These are phyloP conservation scores for Notechis scutatus DNA, from an alignment of 2,113 vertebrate genomes.

Conservation along the genomic window DNA sequence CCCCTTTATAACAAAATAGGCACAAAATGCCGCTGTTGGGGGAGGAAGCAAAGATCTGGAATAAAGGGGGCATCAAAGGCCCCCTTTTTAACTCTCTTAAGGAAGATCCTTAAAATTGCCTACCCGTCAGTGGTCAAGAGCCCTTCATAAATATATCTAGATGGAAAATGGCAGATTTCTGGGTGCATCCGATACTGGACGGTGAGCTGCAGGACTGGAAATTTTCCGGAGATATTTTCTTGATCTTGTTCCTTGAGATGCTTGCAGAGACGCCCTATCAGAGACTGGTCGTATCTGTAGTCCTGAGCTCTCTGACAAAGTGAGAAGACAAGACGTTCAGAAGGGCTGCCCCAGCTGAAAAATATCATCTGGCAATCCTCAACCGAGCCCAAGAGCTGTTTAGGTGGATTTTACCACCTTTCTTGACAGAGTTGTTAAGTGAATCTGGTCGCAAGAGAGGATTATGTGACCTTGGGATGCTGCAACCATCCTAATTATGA, in stretches of 20 bases:
- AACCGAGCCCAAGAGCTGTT: no score
- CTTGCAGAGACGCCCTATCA: constrained; percentile 77
- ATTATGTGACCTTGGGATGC: no score
- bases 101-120: not conserved
- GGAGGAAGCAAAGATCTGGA: not conserved
- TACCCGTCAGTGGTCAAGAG: constrained; percentile 74
- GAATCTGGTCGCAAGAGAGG: no score
- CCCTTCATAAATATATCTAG: constrained; percentile 75
- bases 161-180: constrained; percentile 83
- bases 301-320: constrained; percentile 76
- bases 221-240: constrained; percentile 8
- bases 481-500: no score
- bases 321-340: not conserved
- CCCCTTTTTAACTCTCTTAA: not conserved
- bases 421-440: no score
- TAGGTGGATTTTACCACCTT: no score
- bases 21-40: not conserved
- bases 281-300: constrained; percentile 76
- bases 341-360: no score
- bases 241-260: constrained; percentile 63
- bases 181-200: constrained; percentile 87
- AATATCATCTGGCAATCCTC: not conserved
- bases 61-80: not conserved
- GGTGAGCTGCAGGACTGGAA: constrained; percentile 70
- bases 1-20: not conserved